phyloP scores from a whole-genome alignment of 64 coral and sea anemone species.

The Dendronephthya gigantea region DNA sequence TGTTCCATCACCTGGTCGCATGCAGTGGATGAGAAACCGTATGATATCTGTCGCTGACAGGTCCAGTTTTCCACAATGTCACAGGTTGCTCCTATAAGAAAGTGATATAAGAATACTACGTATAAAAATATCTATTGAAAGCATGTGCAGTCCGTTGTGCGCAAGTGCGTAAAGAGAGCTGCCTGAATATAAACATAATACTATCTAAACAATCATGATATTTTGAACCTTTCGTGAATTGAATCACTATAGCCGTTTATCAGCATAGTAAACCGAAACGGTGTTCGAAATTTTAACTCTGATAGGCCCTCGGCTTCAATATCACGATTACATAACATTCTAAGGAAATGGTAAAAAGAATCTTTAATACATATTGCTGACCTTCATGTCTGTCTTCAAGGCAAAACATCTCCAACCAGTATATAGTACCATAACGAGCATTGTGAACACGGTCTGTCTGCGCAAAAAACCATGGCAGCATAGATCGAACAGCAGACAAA shows the following conservation, averaged over 20 bases:
- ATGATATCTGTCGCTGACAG: neutral
- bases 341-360: neutral
- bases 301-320: neutral
- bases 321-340: neutral
- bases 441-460: neutral
- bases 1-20: slow-evolving; percentile 13
- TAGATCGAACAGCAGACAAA: neutral
- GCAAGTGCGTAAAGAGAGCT: too few species aligned
- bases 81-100: neutral
- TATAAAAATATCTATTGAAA: neutral
- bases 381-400: neutral
- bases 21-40: slow-evolving; percentile 7
- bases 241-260: too few species aligned
- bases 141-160: neutral
- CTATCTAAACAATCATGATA: too few species aligned
- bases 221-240: too few species aligned
- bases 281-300: too few species aligned
- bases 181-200: too few species aligned
- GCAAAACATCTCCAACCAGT: neutral
- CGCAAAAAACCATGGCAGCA: neutral
- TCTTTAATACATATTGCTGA: neutral
- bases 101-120: neutral
- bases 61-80: neutral
- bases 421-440: neutral
- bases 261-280: too few species aligned